Base-by-base conservation (phyloP, 2,113 vertebrate species). In the Craseonycteris thonglongyai region DNA sequence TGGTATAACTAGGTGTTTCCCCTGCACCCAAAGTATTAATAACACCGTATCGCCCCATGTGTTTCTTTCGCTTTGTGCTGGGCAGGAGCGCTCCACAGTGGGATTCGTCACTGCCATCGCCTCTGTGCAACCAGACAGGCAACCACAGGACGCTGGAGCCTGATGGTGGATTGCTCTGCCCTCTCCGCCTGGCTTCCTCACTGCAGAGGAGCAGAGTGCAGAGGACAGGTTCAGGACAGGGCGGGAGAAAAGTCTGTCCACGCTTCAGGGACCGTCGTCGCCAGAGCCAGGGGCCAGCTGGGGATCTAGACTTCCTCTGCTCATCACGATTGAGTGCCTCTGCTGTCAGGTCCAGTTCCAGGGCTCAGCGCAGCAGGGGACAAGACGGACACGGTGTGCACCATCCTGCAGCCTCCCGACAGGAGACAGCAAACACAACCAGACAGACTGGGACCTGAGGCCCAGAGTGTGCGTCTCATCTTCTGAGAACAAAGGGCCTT, bases 181-280 rank as follows among this genome's bases (percentile, higher is more conserved):
- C 40, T 15, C 9, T 63, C 19, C 16, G 26, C 30, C 15, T 15
- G 19, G 35, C 58, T 42, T n/a, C 22, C 14, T 72, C 33, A 22
- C 49, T 61, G 61, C 51, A 58, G 45, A 72, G 26, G 51, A 71
- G 69, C 12, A 49, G 63, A 45, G n/a, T 80, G 59, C 54, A 38
- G 58, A 66, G 7, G 26, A 88, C 47, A 24, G 3, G 21, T 56
- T 82, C 40, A 42, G 35, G 30, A 18, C 45, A 82, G 28, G 5
- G 14, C 59, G 51, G 26, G 26, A 63, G 75, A 42, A 3, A 35
- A 51, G 16, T 35, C 45, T 66, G 54, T 78, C 38, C 30, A 56
- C 19, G 14, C 45, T 35, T 16, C 2, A 5, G n/a, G 11, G 30
- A 24, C 26, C 38, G 7, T 80, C 1, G 0, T 66, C 1, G 3